Conservation (phyloP, 2,797 vertebrate genomes). For the Mormyrus hasselquistii region DNA sequence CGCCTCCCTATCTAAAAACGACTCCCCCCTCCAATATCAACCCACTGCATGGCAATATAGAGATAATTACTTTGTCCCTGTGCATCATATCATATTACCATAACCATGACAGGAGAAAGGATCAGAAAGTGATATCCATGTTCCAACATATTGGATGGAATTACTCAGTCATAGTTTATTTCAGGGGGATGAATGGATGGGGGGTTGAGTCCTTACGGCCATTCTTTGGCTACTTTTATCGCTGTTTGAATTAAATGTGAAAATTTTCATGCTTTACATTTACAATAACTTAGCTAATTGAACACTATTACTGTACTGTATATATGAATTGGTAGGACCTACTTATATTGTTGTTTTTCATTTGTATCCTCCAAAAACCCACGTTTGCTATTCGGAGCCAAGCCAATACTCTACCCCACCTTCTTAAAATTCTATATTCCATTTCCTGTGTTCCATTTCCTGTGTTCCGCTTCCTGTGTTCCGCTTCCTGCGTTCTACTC, state of each 20-base stretch:
- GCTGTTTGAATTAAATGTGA: not conserved
- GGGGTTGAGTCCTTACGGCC: not conserved
- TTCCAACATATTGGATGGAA: not conserved
- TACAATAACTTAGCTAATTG: not conserved
- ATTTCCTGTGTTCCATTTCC: not conserved
- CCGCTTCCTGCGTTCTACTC: not conserved
- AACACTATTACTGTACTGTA: not conserved
- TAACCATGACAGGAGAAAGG: not conserved
- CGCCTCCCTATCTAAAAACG: not conserved
- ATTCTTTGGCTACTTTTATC: not conserved
- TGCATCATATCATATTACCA: not conserved
- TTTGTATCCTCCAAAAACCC: not conserved
- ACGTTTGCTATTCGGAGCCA: not conserved
- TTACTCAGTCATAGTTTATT: not conserved
- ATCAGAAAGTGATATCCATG: not conserved
- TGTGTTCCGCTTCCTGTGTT: not conserved
- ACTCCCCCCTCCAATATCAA: not conserved
- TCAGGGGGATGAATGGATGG: not conserved
- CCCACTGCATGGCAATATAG: not conserved
- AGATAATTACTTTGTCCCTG: not conserved
- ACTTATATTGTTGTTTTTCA: not conserved
- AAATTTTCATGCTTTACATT: not conserved
- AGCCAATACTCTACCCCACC: not conserved
- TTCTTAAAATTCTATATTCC: not conserved
- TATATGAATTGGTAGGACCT: not conserved